These are phyloP conservation scores for Glyphotaelius pellucidus DNA, from an alignment of 2,888 invertebrate genomes.

Conservation along the genomic window DNA sequence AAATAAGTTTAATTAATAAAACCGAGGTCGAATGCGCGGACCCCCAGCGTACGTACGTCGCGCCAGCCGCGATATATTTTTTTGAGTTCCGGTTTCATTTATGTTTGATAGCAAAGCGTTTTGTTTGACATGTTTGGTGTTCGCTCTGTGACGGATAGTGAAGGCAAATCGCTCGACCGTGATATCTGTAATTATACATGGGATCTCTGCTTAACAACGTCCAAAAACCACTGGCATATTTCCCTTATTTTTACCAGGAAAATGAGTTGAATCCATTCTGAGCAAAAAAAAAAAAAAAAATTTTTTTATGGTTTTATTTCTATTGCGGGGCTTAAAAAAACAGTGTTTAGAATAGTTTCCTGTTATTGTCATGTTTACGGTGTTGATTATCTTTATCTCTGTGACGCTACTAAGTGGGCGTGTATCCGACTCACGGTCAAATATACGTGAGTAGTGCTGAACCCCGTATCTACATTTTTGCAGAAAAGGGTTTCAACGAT, in stretches of 20 bases:
- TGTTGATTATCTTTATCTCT: neutral
- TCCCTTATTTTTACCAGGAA: neutral
- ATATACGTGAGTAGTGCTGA: neutral
- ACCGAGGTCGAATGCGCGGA: conserved; percentile 46
- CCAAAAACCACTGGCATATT: neutral
- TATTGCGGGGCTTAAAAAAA: neutral
- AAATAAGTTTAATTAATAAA: conserved; percentile 57
- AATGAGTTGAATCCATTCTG: neutral
- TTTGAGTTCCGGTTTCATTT: conserved; percentile 51
- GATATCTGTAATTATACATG: neutral
- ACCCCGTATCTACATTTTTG: neutral
- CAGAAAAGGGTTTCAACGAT: neutral
- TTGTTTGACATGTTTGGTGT: conserved; percentile 60
- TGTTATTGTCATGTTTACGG: conserved; percentile 9
- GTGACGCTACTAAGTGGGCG: conserved; percentile 18
- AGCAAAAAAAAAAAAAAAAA: neutral
- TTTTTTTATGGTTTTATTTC: neutral
- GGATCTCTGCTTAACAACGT: neutral
- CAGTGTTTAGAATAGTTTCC: neutral
- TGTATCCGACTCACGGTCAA: conserved; percentile 23
- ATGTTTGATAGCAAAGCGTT: conserved; percentile 49
- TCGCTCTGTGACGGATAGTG: conserved; percentile 39
- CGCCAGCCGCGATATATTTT: conserved; percentile 34
- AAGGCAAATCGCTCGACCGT: conserved; percentile 30
- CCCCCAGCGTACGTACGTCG: conserved; percentile 49